Evolutionary conservation across 2,113 vertebrate genomes (phyloP).

Genomic region (Ciconia boyciana): DNA sequence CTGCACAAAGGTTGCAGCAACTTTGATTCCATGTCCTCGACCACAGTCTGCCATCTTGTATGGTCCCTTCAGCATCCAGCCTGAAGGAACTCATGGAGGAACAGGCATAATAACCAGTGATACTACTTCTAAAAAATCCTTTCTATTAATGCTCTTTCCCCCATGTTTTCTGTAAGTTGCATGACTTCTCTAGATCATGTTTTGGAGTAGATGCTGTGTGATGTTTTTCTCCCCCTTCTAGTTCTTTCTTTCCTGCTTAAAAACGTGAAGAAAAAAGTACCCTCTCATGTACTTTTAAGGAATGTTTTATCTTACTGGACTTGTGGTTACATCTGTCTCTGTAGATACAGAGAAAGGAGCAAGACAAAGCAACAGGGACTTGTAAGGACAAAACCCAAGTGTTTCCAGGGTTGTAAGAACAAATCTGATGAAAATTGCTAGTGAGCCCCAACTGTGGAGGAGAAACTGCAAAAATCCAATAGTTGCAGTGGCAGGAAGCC

Average conservation of each 20-base stretch:
- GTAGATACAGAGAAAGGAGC: background rate
- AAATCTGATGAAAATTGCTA: background rate
- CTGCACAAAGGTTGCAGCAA: background rate
- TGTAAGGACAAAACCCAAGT: background rate
- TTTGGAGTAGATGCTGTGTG: background rate
- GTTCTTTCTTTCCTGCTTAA: background rate
- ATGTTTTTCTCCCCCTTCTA: background rate
- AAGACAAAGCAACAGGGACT: background rate
- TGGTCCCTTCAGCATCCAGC: background rate
- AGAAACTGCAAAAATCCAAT: background rate
- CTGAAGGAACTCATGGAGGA: background rate
- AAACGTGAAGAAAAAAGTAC: background rate
- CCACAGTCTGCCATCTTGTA: background rate
- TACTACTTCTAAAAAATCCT: background rate
- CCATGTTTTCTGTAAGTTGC: background rate
- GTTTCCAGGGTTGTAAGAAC: background rate
- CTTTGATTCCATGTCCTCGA: background rate
- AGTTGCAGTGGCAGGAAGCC: background rate
- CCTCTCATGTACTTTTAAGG: background rate
- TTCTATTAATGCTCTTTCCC: background rate
- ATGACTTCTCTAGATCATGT: background rate
- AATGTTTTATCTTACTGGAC: background rate
- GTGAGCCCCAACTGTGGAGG: background rate
- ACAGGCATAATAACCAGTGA: background rate
- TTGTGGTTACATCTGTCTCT: background rate